Evolutionary conservation across 2,797 vertebrate species (phyloP).

Genomic region (Hydrophis major): DNA sequence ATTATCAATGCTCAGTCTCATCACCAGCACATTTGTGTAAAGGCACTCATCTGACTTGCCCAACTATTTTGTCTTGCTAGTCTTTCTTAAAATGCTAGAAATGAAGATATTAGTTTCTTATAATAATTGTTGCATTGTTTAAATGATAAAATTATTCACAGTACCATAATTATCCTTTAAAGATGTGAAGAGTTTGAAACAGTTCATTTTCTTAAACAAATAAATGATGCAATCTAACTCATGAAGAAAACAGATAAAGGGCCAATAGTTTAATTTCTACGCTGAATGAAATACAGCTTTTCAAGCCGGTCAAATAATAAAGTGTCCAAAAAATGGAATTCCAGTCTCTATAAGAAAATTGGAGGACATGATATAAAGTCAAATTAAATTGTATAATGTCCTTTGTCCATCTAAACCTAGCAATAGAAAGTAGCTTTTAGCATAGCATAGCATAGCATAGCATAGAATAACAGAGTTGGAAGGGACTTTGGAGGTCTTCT

Average conservation of each 20-base stretch:
- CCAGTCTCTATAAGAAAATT: background rate
- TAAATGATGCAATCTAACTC: background rate
- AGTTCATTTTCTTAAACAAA: background rate
- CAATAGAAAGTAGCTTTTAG: background rate
- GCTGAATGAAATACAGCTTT: background rate
- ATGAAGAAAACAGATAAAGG: background rate
- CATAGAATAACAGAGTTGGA: too few species aligned
- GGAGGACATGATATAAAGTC: background rate
- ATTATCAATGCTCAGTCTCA: constrained; percentile 5
- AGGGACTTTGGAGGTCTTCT: too few species aligned
- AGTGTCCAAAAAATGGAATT: background rate
- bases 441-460: too few species aligned
- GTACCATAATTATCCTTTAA: background rate
- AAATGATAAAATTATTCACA: background rate
- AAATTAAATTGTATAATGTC: background rate
- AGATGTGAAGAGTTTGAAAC: background rate
- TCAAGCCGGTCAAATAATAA: background rate
- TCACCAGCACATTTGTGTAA: background rate
- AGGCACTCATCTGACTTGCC: background rate
- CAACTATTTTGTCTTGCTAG: background rate
- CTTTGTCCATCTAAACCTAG: background rate
- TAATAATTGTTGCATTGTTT: background rate
- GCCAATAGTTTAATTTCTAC: background rate
- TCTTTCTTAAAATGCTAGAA: constrained; percentile 3
- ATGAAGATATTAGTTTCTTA: background rate